Base-by-base conservation (phyloP, 1,140 invertebrate species). In the Holcopasites calliopsidis region DNA sequence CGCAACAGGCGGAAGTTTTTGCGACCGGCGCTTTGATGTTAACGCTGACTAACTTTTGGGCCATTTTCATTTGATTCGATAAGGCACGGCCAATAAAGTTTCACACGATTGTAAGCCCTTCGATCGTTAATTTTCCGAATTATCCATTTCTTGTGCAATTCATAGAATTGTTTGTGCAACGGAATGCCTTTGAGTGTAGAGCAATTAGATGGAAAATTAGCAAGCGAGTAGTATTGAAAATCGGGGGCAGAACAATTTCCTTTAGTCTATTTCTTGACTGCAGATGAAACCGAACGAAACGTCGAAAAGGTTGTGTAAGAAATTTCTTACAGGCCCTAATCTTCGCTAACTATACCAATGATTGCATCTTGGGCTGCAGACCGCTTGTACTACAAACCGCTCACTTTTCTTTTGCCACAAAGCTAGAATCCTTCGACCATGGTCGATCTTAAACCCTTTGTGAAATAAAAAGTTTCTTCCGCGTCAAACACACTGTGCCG, bases 1-100 rank as follows among this genome's bases (percentile, higher is more conserved):
- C 55, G 85, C 83, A 89, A 88, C 85, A 85, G 80, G 83, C 85
- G 70, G 75, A 80, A 74, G 61, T 65, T 76, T 61, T 47, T 26
- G 54, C 73, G 60, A 49, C 49, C 49, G 23, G 54, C 57, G n/a
- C 68, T 70, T 79, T 81, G 76, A 78, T 62, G 55, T 62, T 55
- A 57, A 61, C 54, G 38, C 23, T n/a, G n/a, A n/a, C n/a, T n/a
- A n/a, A n/a, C n/a, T n/a, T n/a, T n/a, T n/a, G n/a, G n/a, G n/a
- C n/a, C n/a, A n/a, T n/a, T n/a, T n/a, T n/a, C n/a, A n/a, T n/a
- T n/a, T n/a, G n/a, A n/a, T n/a, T n/a, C n/a, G n/a, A n/a, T n/a
- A n/a, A n/a, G n/a, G n/a, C n/a, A n/a, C n/a, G n/a, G n/a, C n/a
- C n/a, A n/a, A n/a, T n/a, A n/a, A n/a, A n/a, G n/a, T n/a, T n/a